phyloP scores from a whole-genome alignment of 1,140 invertebrate species.

The Drosophila gunungcola region DNA sequence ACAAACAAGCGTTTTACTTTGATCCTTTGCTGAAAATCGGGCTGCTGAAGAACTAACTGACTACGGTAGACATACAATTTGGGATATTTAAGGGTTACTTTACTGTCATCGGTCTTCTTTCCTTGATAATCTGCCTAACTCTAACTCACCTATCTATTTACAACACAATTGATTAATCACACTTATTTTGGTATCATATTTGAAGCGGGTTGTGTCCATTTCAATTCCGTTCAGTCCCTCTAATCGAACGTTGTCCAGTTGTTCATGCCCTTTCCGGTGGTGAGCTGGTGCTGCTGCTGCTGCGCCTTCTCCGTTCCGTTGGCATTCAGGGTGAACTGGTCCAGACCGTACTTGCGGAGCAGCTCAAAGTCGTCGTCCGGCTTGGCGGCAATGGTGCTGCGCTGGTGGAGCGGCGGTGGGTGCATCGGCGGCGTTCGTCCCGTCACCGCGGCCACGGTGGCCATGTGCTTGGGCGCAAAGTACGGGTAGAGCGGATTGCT shows the following conservation, averaged over 20 bases:
- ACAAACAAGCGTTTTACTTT: constrained; percentile 33
- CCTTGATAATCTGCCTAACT: constrained; percentile 22
- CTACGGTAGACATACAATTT: constrained; percentile 32
- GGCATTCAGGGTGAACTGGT: constrained; percentile 81
- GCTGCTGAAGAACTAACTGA: constrained; percentile 45
- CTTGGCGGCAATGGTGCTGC: constrained; percentile 43
- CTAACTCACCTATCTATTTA: constrained; percentile 63
- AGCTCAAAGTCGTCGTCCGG: constrained; percentile 86
- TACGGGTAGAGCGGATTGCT: constrained; percentile 88
- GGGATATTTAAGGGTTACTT: constrained; percentile 55
- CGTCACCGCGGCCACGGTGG: constrained; percentile 66
- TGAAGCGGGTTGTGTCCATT: constrained; percentile 14
- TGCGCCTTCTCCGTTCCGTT: constrained; percentile 39
- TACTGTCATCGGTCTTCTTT: constrained; percentile 42
- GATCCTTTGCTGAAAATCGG: constrained; percentile 20
- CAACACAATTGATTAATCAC: constrained; percentile 71
- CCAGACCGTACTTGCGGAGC: constrained; percentile 86
- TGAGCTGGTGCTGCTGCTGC: constrained; percentile 1
- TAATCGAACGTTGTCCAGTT: constrained; percentile 84
- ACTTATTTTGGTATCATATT: constrained; percentile 76
- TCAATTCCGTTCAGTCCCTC: not conserved
- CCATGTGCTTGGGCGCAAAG: constrained; percentile 85
- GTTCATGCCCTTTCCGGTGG: constrained; percentile 67
- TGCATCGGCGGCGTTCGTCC: constrained; percentile 51
- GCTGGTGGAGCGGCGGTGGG: constrained; percentile 51